These are phyloP conservation scores for Epistrophe grossulariae DNA, from an alignment of 2,888 invertebrate species.

Conservation along the genomic window DNA sequence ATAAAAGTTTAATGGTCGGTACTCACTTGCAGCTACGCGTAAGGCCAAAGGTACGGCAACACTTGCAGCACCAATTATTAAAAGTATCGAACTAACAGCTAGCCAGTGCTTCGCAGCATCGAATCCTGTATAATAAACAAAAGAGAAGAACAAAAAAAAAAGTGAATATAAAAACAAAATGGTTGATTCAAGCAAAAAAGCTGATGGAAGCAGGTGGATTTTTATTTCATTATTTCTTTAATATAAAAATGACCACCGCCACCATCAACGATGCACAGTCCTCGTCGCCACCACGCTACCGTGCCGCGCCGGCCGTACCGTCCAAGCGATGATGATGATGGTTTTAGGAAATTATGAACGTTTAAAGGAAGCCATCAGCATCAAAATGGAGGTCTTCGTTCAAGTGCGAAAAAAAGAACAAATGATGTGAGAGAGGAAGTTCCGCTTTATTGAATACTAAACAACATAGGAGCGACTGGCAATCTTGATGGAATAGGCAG, in stretches of 20 bases:
- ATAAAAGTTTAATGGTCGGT: slow-evolving; percentile 58
- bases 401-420: background rate
- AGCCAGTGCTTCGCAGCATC: slow-evolving; percentile 90
- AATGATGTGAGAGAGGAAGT: slow-evolving; percentile 23
- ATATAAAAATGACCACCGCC: slow-evolving; percentile 16
- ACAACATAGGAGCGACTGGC: background rate
- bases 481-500: background rate
- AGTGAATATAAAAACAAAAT: background rate
- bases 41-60: slow-evolving; percentile 92
- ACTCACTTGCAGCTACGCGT: slow-evolving; percentile 88
- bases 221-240: slow-evolving; percentile 37
- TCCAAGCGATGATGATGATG: background rate
- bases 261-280: too few relatives aligned
- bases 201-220: slow-evolving; percentile 25
- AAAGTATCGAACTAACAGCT: slow-evolving; percentile 89
- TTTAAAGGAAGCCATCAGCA: slow-evolving; percentile 26
- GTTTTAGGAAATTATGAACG: slow-evolving; percentile 37
- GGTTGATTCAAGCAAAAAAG: slow-evolving; percentile 1
- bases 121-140: slow-evolving; percentile 83
- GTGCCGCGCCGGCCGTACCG: too few relatives aligned
- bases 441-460: slow-evolving; percentile 36
- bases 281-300: too few relatives aligned
- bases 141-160: background rate
- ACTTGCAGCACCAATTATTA: slow-evolving; percentile 91
- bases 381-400: background rate